Percentiles rank a stretch among this genome's conserved stretches.
Evolutionary conservation across 2,888 invertebrate species (phyloP).

Genomic region (Timema podura): DNA sequence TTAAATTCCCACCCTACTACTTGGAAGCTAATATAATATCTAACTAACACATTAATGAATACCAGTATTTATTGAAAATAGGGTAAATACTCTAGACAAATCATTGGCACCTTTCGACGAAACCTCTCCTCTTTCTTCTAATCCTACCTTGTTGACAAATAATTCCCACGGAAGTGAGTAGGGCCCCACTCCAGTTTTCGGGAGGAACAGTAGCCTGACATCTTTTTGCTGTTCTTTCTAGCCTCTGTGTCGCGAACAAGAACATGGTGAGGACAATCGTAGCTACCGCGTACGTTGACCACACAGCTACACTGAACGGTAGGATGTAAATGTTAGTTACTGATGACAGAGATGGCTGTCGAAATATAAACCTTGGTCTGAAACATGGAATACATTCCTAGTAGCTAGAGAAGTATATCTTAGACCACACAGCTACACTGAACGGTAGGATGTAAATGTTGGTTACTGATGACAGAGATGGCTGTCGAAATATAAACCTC

Average conservation of each 20-base stretch:
- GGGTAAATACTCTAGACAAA: too few relatives aligned
- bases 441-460: constrained; percentile 10
- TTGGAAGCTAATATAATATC: too few relatives aligned
- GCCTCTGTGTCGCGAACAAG: background rate
- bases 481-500: constrained; percentile 13
- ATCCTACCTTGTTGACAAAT: constrained; percentile 12
- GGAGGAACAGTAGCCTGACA: too few relatives aligned
- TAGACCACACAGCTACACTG: background rate
- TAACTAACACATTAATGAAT: too few relatives aligned
- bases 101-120: too few relatives aligned
- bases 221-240: too few relatives aligned
- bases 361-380: constrained; percentile 14
- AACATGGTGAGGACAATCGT: background rate
- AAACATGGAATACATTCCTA: background rate
- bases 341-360: constrained; percentile 4
- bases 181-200: background rate
- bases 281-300: background rate
- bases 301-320: constrained; percentile 5
- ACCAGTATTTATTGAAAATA: too few relatives aligned
- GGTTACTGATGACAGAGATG: constrained; percentile 1
- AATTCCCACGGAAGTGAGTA: background rate
- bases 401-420: too few relatives aligned
- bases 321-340: constrained; percentile 8
- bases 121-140: too few relatives aligned
- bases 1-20: too few relatives aligned